Percentiles rank a stretch among this genome's conserved stretches.
Evolutionary conservation across 2,797 vertebrate genomes (phyloP).

Genomic region (Phoxinus dragarum): DNA sequence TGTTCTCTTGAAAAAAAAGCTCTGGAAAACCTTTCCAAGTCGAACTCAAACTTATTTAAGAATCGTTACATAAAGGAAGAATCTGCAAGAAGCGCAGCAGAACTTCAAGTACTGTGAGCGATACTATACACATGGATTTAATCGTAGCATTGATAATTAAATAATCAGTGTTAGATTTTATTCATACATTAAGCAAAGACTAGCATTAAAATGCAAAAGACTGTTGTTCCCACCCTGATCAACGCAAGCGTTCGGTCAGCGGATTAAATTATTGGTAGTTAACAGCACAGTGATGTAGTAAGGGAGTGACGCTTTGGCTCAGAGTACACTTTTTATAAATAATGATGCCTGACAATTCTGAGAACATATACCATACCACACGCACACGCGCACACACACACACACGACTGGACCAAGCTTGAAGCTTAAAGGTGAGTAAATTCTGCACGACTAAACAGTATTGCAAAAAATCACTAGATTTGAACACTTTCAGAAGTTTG

Average conservation of each 20-base stretch:
- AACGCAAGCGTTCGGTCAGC: neutral
- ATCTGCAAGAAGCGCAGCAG: slow-evolving; percentile 14
- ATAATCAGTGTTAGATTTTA: slow-evolving; percentile 54
- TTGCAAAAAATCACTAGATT: neutral
- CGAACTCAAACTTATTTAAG: slow-evolving; percentile 23
- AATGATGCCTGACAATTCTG: neutral
- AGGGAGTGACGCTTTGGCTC: neutral
- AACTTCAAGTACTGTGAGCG: slow-evolving; percentile 35
- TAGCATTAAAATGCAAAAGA: slow-evolving; percentile 2
- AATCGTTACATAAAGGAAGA: slow-evolving; percentile 32
- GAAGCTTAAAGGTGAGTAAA: neutral
- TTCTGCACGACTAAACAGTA: neutral
- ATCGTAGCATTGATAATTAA: neutral
- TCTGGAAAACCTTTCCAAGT: slow-evolving; percentile 19
- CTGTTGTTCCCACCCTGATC: neutral
- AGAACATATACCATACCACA: too few relatives aligned
- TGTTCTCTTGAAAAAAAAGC: slow-evolving; percentile 38
- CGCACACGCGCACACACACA: neutral
- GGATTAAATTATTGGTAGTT: neutral
- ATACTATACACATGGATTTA: slow-evolving; percentile 1
- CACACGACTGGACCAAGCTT: neutral
- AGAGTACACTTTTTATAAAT: neutral
- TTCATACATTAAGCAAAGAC: slow-evolving; percentile 43
- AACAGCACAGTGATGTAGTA: too few relatives aligned
- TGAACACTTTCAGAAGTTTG: neutral